Base-by-base conservation (phyloP, 2,888 invertebrate genomes). In the Gymnocheta viridis region DNA sequence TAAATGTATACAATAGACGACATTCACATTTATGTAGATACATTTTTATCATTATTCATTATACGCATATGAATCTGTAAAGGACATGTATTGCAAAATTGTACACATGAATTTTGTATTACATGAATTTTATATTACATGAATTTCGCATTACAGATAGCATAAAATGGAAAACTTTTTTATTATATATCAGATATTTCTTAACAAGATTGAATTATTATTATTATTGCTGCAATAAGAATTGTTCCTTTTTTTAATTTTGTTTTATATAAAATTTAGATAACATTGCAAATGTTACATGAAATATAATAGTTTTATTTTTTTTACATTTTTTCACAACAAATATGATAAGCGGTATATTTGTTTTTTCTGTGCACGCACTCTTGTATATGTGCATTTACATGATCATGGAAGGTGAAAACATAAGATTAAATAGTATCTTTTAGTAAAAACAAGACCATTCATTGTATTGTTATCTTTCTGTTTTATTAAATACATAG, bases 1-100 rank as follows among this genome's bases (percentile, higher is more conserved):
- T 84, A 84, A 84, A 84, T 73, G 81, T 73, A 69, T 69, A 41
- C 74, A 80, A 80, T 41, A 73, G 35, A 76, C 77, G 81, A 84
- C 72, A 84, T 66, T 51, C 44, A 73, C 41, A 81, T 84, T 77
- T 58, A n/a, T n/a, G n/a, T n/a, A 69, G 51, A 67, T 74, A 66
- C 9, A 82, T 67, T 82, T 72, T 35, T 60, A 82, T 82, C 54
- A 66, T 56, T 41, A 72, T 82, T 77, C 77, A 79, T 74, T 69
- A 41, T 32, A 70, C 19, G 54, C 27, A 74, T 17, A 58, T 60
- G 38, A 35, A 17, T 14, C 27, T 38, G 38, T 2, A 24, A 49
- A 54, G 12, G 47, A 49, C 22, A 60, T 60, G 24, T 58, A 49
- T 66, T 72, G 64, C 29, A 79, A 56, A 79, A 22, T 49, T 69